Evolutionary conservation across 2,888 invertebrate genomes (phyloP).

Genomic region (Pecten maximus): DNA sequence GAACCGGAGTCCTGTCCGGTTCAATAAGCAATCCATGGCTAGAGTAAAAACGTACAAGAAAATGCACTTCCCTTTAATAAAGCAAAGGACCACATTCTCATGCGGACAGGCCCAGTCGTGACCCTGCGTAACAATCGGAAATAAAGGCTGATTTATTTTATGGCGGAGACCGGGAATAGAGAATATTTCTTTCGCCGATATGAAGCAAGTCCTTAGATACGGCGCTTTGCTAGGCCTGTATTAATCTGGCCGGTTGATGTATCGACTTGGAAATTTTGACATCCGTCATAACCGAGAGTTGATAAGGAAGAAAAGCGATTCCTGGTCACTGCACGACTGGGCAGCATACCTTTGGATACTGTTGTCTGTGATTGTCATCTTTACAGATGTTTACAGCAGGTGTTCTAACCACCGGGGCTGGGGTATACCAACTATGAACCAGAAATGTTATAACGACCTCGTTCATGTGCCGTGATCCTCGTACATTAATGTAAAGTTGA

Average conservation of each 20-base stretch:
- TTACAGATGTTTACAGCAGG: background rate
- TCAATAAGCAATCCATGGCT: background rate
- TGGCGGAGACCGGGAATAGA: background rate
- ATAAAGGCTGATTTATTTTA: conserved; percentile 9
- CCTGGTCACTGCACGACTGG: background rate
- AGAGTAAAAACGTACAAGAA: background rate
- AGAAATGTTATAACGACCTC: background rate
- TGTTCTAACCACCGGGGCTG: background rate
- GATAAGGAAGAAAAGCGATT: background rate
- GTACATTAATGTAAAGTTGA: background rate
- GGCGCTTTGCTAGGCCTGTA: background rate
- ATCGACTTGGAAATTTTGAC: conserved; percentile 28
- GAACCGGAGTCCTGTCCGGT: background rate
- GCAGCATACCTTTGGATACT: background rate
- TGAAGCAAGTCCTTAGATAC: background rate
- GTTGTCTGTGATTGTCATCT: background rate
- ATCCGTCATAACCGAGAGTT: background rate
- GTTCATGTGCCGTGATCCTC: background rate
- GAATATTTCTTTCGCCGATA: conserved; percentile 29
- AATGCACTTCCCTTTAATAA: conserved; percentile 18
- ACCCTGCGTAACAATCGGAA: background rate
- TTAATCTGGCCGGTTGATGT: background rate
- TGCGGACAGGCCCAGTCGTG: background rate
- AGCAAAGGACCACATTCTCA: background rate
- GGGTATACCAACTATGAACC: background rate